phyloP scores from a whole-genome alignment of 1,140 invertebrate species.

The Chironomus tepperi region DNA sequence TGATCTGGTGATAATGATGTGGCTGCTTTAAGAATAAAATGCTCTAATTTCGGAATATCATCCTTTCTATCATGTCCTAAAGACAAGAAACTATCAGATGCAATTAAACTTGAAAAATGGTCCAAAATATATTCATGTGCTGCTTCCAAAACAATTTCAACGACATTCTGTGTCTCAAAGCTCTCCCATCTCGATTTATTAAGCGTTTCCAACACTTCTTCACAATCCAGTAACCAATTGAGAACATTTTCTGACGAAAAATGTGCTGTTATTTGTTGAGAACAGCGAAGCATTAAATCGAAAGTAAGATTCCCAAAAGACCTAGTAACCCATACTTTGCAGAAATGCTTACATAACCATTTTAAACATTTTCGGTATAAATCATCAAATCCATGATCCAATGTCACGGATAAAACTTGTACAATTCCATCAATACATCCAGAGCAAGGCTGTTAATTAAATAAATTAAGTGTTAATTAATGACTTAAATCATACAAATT shows the following conservation, averaged over 20 bases:
- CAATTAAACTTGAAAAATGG: slow-evolving; percentile 54
- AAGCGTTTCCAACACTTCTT: slow-evolving; percentile 55
- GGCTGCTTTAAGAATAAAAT: slow-evolving; percentile 53
- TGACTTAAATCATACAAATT: background rate
- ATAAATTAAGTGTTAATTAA: slow-evolving; percentile 17
- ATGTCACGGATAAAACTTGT: slow-evolving; percentile 71
- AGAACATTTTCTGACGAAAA: slow-evolving; percentile 53
- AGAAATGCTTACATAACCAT: slow-evolving; percentile 79
- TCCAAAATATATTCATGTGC: slow-evolving; percentile 54
- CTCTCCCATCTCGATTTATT: slow-evolving; percentile 64
- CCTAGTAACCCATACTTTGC: slow-evolving; percentile 77
- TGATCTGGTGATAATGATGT: slow-evolving; percentile 56
- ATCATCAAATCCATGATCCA: slow-evolving; percentile 78
- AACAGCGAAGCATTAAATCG: slow-evolving; percentile 71
- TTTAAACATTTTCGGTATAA: slow-evolving; percentile 72
- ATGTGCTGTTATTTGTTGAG: slow-evolving; percentile 63
- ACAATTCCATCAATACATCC: slow-evolving; percentile 67
- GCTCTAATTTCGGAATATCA: slow-evolving; percentile 57
- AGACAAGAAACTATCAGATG: slow-evolving; percentile 53
- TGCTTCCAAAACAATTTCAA: slow-evolving; percentile 56
- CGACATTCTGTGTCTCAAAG: slow-evolving; percentile 51
- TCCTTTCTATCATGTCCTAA: slow-evolving; percentile 55
- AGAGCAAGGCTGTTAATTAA: slow-evolving; percentile 57
- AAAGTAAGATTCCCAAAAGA: slow-evolving; percentile 70
- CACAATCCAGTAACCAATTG: slow-evolving; percentile 58